Base-by-base conservation (phyloP, 2,888 invertebrate genomes). In the Spisula solida region DNA sequence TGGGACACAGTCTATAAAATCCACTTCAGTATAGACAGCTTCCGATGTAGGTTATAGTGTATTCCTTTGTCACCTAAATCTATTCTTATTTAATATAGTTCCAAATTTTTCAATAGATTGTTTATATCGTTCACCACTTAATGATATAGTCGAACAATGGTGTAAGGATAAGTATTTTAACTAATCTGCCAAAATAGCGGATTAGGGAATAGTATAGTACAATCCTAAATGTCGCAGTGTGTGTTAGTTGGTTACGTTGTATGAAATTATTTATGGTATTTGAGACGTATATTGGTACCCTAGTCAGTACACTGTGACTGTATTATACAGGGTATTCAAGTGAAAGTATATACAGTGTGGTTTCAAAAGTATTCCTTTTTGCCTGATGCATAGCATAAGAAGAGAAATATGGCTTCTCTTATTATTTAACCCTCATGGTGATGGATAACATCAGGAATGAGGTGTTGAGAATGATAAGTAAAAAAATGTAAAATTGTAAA, bases 151-250 rank as follows among this genome's bases (percentile, higher is more conserved):
- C 25, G 0, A 70, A 75, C 75, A 81, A 81, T 56, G 34, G 55
- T 14, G 16, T 34, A 34, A 82, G 82, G 60, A 82, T 60, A 82
- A 82, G 66, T 31, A 29, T 16, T 34, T n/a, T 66, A 66, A 47
- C 66, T 82, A 82, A 82, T 66, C 82, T 47, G 82, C 60, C 82
- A 82, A 82, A 82, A 82, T 82, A 82, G n/a, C 82, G 60, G 82
- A 82, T 82, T 82, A 82, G 2, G 41, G 20, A 75, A 41, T 18
- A 12, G 12, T 25, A 75, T 5, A 34, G 75, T 31, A 31, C 75
- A 75, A 31, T 75, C n/a, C 10, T 66, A n/a, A n/a, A 25, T 66
- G n/a, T 10, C 20, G 5, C 60, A 25, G 8, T 41, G 41, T 41
- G 41, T 41, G 41, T 41, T 41, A 41, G 41, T 2, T 41, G 41